Evolutionary conservation across 2,797 vertebrate genomes (phyloP), one percentile per base, ranked within the genome.

Genomic region (Bradypus variegatus): DNA sequence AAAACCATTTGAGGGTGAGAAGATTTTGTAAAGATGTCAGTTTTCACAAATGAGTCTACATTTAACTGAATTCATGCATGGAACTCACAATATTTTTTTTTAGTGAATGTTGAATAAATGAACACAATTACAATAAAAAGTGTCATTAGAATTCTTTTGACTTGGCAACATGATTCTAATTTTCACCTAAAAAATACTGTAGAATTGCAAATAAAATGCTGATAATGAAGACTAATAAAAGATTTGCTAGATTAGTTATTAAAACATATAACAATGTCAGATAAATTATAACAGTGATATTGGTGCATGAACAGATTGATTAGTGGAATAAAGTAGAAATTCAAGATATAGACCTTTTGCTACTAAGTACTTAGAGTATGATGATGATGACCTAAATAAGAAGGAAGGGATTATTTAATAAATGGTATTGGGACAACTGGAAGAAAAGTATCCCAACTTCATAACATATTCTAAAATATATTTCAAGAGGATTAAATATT

Each of bases 151-250:
- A 48, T 70, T 55, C 23, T 88, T 93, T 86, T 87, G 11, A 91
- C 27, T 86, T 89, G 76, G 76, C 10, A 81, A 72, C 88, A 82
- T 82, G 8, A 88, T 88, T 58, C 55, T 88, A 65, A 85, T 6
- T 2, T 93, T 91, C 64, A 83, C 91, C 60, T 90, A 64, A 92
- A 94, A 90, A 69, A 50, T 19, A 90, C 33, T 86, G 80, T 36
- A 78, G 69, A 72, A 19, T 72, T 81, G 41, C 91, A n/a, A 86
- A 72, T 82, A 72, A 89, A 89, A 84, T 76, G 86, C 81, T 92
- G 33, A 67, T 78, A 81, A 65, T 45, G 60, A 81, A 70, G 64
- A 70, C 38, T 78, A 90, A 77, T 88, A 45, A 86, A 81, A 88
- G 60, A 29, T 69, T 90, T 90, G 9, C 16, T 27, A 85, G 21